phyloP scores from a whole-genome alignment of 2,888 invertebrate genomes.

The Cephus spinipes region DNA sequence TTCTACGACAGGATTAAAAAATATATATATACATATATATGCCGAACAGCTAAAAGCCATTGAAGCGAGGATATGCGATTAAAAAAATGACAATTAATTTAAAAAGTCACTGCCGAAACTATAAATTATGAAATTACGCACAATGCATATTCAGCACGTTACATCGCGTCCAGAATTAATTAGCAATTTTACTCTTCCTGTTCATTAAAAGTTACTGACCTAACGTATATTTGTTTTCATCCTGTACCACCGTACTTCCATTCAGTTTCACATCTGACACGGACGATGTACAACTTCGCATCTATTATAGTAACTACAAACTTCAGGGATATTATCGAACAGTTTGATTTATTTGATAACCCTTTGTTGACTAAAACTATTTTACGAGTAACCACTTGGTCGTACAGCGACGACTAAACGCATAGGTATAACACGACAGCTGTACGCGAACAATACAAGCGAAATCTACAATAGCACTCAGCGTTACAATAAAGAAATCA shows the following conservation, averaged over 20 bases:
- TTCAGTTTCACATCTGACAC: not conserved
- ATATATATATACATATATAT: slow-evolving; percentile 25
- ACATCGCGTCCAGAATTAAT: not conserved
- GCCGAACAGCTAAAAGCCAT: slow-evolving; percentile 4
- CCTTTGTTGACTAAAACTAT: not conserved
- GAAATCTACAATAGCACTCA: not conserved
- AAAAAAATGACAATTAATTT: not conserved
- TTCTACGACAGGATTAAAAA: not conserved
- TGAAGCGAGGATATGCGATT: not conserved
- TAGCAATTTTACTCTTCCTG: not conserved
- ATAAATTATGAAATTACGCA: not conserved
- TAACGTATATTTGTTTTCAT: not conserved
- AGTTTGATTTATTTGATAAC: not conserved
- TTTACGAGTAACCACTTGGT: not conserved
- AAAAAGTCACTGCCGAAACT: not conserved
- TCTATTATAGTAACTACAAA: not conserved
- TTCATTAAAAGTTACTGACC: not conserved
- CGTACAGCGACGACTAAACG: not conserved
- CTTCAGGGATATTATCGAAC: not conserved
- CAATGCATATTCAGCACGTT: not conserved
- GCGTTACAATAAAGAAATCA: not conserved
- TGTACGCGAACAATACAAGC: not conserved
- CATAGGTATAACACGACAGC: not conserved
- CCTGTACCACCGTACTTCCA: not conserved
- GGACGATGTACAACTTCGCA: not conserved